Evolutionary conservation across 2,113 vertebrate species (phyloP), one percentile per base, ranked within the genome.

Genomic region (Thinocorus orbignyianus): DNA sequence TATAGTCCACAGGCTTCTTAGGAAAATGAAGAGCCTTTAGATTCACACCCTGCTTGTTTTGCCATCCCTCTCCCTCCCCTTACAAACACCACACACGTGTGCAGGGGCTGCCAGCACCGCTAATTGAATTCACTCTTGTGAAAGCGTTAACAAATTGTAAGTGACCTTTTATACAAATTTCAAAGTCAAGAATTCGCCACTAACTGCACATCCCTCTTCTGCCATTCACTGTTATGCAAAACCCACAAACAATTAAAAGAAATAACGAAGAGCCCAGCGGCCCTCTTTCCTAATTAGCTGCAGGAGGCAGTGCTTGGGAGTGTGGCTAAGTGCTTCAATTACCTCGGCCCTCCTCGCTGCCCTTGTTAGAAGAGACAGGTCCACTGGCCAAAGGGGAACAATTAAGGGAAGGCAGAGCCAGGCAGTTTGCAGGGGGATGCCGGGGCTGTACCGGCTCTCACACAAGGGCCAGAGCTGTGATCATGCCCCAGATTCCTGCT

Each of bases 221-320:
- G 88, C 91, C 94, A 91, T 97, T 97, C 97, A 91, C 95, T 41
- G 84, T 96, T 97, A 97, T 65, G 97, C 95, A 96, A 96, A 96
- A 96, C 95, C 97, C 88, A 95, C 97, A 97, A 98, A 98, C 97
- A 98, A 98, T 98, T 98, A 97, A 93, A 97, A 97, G 96, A 97
- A 97, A 89, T 94, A 95, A 92, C 83, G 20, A 71, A 81, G 80
- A 94, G 97, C 97, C 97, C 97, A 97, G 95, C 70, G 88, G 97
- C 89, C 97, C 95, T 96, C 62, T 86, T 96, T 96, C 92, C 97
- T 98, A 97, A 98, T 98, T 97, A 98, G 96, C 96, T 94, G 94
- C 92, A 95, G 94, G 95, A 96, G 95, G 94, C 94, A 77, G 86
- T 84, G 90, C 96, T 93, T 71, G 93, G 91, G 95, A 93, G 88